Evolutionary conservation across 2,797 vertebrate genomes (phyloP).

Genomic region (Intellagama lesueurii): DNA sequence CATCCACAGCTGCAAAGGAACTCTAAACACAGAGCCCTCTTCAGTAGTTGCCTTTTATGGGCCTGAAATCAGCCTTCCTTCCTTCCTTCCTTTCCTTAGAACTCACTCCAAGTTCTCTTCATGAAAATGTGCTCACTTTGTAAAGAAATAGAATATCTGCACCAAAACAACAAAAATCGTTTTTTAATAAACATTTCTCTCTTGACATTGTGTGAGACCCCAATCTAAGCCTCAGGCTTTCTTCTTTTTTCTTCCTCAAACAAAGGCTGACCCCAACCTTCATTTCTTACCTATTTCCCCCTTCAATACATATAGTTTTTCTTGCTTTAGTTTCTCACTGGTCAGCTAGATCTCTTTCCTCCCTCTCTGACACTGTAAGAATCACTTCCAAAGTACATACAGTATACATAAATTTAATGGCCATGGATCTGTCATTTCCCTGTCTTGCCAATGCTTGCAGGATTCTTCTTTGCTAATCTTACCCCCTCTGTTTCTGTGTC

Average conservation of each 20-base stretch:
- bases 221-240: background rate
- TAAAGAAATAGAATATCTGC: conserved; percentile 9
- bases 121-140: conserved; percentile 9
- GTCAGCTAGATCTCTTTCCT: background rate
- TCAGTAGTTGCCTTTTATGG: conserved; percentile 76
- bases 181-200: background rate
- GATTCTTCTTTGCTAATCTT: background rate
- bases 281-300: background rate
- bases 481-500: background rate
- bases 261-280: background rate
- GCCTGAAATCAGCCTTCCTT: conserved; percentile 62
- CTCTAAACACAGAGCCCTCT: conserved; percentile 49
- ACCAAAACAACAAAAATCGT: background rate
- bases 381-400: background rate
- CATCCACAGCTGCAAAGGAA: conserved; percentile 75
- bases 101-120: conserved; percentile 23
- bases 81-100: conserved; percentile 3
- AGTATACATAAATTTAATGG: background rate
- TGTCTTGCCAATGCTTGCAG: background rate
- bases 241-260: background rate
- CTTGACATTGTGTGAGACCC: background rate
- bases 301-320: background rate
- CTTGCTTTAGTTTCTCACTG: background rate
- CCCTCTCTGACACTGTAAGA: background rate
- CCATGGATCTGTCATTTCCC: background rate